These are phyloP conservation scores for Acarapis woodi DNA, from an alignment of 1,140 invertebrate species.

Conservation along the genomic window DNA sequence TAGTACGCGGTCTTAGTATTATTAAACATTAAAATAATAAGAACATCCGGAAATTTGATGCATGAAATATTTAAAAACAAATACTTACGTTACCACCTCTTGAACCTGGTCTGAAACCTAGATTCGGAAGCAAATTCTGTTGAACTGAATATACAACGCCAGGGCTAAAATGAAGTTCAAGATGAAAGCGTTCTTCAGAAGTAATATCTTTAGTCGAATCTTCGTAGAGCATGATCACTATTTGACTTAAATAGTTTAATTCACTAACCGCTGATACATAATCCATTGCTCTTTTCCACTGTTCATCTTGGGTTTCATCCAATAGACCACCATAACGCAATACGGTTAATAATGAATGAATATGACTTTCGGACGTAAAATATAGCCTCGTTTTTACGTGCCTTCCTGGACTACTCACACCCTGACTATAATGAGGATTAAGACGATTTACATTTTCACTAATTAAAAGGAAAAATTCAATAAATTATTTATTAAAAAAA, in stretches of 20 bases:
- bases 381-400: slow-evolving; percentile 76
- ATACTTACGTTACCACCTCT: slow-evolving; percentile 23
- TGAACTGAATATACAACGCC: slow-evolving; percentile 84
- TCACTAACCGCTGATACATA: slow-evolving; percentile 90
- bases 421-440: slow-evolving; percentile 88
- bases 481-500: too few relatives aligned
- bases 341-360: slow-evolving; percentile 86
- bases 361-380: slow-evolving; percentile 97
- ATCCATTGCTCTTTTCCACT: slow-evolving; percentile 94
- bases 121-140: slow-evolving; percentile 67
- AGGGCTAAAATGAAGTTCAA: slow-evolving; percentile 89
- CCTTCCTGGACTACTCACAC: slow-evolving; percentile 81
- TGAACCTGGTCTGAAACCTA: slow-evolving; percentile 67
- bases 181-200: slow-evolving; percentile 45
- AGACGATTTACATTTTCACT: slow-evolving; percentile 66
- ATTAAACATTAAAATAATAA: neutral
- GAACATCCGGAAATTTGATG: neutral
- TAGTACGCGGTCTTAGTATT: neutral
- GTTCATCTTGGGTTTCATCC: slow-evolving; percentile 58
- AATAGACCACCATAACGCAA: slow-evolving; percentile 32
- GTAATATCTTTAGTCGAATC: slow-evolving; percentile 53
- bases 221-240: slow-evolving; percentile 97
- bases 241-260: slow-evolving; percentile 96
- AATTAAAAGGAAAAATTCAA: too few relatives aligned
- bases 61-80: too few relatives aligned